Evolutionary conservation across 37 sponge, comb jelly and placozoan species (phyloP).

Genomic region (Cladorhizidae sp.): DNA sequence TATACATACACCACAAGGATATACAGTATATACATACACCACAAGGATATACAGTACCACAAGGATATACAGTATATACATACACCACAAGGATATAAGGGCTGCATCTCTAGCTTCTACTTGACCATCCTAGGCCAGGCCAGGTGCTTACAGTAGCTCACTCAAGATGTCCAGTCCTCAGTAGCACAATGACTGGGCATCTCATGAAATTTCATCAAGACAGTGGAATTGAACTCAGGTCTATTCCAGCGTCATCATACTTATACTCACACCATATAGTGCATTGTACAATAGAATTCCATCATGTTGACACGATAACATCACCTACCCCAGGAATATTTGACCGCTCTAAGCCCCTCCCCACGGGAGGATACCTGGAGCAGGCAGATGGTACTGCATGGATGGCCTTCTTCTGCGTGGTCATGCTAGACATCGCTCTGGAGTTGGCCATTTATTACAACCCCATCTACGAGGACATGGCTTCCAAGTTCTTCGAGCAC

Average conservation of each 20-base stretch:
- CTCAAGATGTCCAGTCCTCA: no score
- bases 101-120: no score
- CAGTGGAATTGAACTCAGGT: neutral
- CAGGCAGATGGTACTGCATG: slow-evolving; percentile 99
- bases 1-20: no score
- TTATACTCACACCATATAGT: no score
- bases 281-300: no score
- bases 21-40: no score
- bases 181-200: neutral
- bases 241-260: no score
- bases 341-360: slow-evolving; percentile 92
- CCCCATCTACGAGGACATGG: slow-evolving; percentile 96
- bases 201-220: neutral
- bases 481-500: slow-evolving; percentile 98
- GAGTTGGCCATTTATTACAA: slow-evolving; percentile 86
- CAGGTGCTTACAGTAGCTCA: no score
- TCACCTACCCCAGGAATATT: slow-evolving; percentile 73
- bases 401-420: slow-evolving; percentile 97
- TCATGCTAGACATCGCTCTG: slow-evolving; percentile 92
- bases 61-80: no score
- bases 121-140: no score
- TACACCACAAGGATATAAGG: no score
- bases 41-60: no score
- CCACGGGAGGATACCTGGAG: slow-evolving; percentile 86
- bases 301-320: neutral